These are phyloP conservation scores for Notolabrus celidotus DNA, from an alignment of 2,797 vertebrate genomes.

Conservation along the genomic window DNA sequence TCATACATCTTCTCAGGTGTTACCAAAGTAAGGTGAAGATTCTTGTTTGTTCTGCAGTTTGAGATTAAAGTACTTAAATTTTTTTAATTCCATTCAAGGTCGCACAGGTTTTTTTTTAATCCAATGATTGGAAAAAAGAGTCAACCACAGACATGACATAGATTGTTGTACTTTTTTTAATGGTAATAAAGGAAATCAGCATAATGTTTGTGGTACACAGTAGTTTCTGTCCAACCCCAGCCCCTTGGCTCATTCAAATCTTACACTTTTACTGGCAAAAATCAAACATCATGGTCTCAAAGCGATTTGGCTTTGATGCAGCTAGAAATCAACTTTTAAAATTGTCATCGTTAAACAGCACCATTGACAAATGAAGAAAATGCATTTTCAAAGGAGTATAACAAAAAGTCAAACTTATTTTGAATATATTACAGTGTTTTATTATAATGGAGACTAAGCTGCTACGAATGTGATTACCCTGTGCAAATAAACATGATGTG, in stretches of 20 bases:
- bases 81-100: too few relatives aligned
- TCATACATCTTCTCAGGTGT: too few relatives aligned
- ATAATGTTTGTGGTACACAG: slow-evolving; percentile 30
- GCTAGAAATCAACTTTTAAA: slow-evolving; percentile 83
- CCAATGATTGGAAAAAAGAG: too few relatives aligned
- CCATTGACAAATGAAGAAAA: slow-evolving; percentile 32
- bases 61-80: too few relatives aligned
- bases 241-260: not conserved
- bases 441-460: not conserved
- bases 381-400: not conserved
- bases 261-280: slow-evolving; percentile 68
- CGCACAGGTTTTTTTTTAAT: too few relatives aligned
- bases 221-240: not conserved
- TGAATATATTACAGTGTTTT: not conserved
- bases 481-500: not conserved
- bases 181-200: slow-evolving; percentile 52
- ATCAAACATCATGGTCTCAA: slow-evolving; percentile 64
- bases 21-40: too few relatives aligned
- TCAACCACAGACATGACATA: not conserved
- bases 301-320: slow-evolving; percentile 73
- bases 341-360: slow-evolving; percentile 53
- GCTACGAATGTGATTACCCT: not conserved
- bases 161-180: slow-evolving; percentile 63
- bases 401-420: not conserved
- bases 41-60: too few relatives aligned